phyloP scores from a whole-genome alignment of 2,113 vertebrate species.

The Calyptomena viridis region DNA sequence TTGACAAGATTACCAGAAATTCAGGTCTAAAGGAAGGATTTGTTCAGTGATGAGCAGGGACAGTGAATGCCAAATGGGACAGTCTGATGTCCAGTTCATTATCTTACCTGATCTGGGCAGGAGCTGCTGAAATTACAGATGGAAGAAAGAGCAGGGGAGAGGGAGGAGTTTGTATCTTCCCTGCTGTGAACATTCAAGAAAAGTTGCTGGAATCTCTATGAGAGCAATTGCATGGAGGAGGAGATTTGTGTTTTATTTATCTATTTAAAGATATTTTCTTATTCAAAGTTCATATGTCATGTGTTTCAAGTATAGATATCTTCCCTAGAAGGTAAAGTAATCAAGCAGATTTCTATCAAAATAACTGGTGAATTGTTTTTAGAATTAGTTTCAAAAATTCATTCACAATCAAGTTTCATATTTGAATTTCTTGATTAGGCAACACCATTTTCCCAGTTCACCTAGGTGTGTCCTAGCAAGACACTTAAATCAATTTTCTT shows the following conservation, averaged over 20 bases:
- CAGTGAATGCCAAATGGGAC: not conserved
- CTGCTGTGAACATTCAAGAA: not conserved
- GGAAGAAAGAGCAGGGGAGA: not conserved
- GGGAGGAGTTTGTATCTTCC: not conserved
- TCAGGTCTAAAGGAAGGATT: not conserved
- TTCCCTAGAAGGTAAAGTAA: not conserved
- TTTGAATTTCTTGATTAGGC: not conserved
- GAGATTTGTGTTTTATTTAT: not conserved
- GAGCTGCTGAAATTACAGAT: not conserved
- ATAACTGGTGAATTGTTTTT: not conserved
- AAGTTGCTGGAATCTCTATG: not conserved
- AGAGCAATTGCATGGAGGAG: not conserved
- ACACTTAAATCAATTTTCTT: not conserved
- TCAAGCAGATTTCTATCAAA: not conserved
- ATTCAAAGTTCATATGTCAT: not conserved
- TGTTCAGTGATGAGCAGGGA: not conserved
- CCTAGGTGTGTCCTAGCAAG: not conserved
- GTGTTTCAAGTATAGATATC: not conserved
- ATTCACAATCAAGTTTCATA: not conserved
- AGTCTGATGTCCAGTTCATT: not conserved
- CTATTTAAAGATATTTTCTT: not conserved
- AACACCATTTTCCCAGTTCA: not conserved
- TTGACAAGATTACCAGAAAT: not conserved
- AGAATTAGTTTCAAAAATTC: not conserved
- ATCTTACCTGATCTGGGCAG: not conserved